Base-by-base conservation (phyloP, 2,888 invertebrate genomes). In the Limnephilus auricula region DNA sequence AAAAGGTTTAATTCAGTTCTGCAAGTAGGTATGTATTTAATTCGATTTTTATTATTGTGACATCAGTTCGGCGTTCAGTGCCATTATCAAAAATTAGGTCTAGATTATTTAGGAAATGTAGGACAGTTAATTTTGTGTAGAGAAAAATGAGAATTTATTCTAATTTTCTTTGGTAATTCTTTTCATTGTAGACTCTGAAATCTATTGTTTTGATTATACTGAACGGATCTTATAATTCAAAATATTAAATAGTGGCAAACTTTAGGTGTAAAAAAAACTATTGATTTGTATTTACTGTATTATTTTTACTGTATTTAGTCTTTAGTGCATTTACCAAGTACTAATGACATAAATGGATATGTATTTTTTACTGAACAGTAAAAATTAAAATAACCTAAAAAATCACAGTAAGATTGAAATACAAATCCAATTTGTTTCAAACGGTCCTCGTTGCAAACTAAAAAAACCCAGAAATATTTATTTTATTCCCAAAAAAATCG, bases 401-500 rank as follows among this genome's bases (percentile, higher is more conserved):
- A 45, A 45, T 45, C n/a, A 65, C 65, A 25, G 65, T 10, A 25
- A 25, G n/a, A 65, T 65, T 25, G 25, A 65, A n/a, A 65, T 25
- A 6, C 25, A 65, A 65, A 65, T n/a, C 65, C 65, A 25, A 6
- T 65, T 65, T 65, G 25, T n/a, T 65, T 25, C 4, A 65, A n/a
- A n/a, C 65, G 65, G 9, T 18, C n/a, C 65, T 25, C n/a, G n/a
- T 9, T 65, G 25, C 65, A 65, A 65, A 65, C n/a, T 65, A 65
- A 25, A 65, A 65, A 65, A n/a, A 37, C n/a, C 18, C 25, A 2
- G 25, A 82, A 82, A 82, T 82, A 25, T 9, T 82, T 82, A 37
- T 37, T 82, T 25, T 34, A 82, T 82, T 82, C 34, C 82, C 34
- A 82, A 82, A 34, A 34, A 50, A 34, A 87, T 87, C 18, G n/a